Percentiles rank a stretch among this genome's conserved stretches.
Evolutionary conservation across 2,888 invertebrate genomes (phyloP).

Genomic region (Aporophyla nigra): DNA sequence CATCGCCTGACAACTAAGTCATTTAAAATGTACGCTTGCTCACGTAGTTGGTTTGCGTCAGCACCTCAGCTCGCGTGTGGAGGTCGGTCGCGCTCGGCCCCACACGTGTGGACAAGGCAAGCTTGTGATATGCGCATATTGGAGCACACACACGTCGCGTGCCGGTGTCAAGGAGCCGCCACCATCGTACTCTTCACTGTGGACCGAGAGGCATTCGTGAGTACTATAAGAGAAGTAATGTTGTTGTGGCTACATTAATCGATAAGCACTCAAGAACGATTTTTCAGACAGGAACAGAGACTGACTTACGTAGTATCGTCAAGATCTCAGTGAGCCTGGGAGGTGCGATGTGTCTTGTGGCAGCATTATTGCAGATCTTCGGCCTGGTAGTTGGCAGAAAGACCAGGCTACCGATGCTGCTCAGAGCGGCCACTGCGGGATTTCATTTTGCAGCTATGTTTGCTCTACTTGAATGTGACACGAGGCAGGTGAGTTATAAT

Average conservation of each 20-base stretch:
- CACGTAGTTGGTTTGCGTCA: slow-evolving; percentile 55
- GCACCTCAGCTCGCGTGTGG: slow-evolving; percentile 85
- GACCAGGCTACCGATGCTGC: slow-evolving; percentile 77
- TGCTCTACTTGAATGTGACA: slow-evolving; percentile 83
- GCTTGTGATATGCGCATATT: slow-evolving; percentile 84
- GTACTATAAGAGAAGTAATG: slow-evolving; percentile 51
- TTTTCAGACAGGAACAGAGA: slow-evolving; percentile 84
- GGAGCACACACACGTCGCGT: slow-evolving; percentile 81
- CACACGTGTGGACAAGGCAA: slow-evolving; percentile 85
- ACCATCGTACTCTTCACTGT: slow-evolving; percentile 85
- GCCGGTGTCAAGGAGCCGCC: slow-evolving; percentile 83
- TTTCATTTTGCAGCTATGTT: slow-evolving; percentile 85
- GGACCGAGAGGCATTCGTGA: slow-evolving; percentile 83
- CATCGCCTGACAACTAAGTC: background rate
- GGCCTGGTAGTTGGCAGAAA: slow-evolving; percentile 78
- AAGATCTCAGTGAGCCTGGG: slow-evolving; percentile 84
- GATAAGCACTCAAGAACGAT: background rate
- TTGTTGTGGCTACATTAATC: background rate
- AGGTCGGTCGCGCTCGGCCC: slow-evolving; percentile 84
- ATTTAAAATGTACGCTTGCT: slow-evolving; percentile 1
- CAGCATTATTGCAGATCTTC: slow-evolving; percentile 82
- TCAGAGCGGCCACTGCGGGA: slow-evolving; percentile 84
- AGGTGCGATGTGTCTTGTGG: slow-evolving; percentile 84
- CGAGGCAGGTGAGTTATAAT: slow-evolving; percentile 76
- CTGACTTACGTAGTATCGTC: slow-evolving; percentile 83